Evolutionary conservation across 2,113 vertebrate species (phyloP), one percentile per base, ranked within the genome.

Genomic region (Albula goreensis): DNA sequence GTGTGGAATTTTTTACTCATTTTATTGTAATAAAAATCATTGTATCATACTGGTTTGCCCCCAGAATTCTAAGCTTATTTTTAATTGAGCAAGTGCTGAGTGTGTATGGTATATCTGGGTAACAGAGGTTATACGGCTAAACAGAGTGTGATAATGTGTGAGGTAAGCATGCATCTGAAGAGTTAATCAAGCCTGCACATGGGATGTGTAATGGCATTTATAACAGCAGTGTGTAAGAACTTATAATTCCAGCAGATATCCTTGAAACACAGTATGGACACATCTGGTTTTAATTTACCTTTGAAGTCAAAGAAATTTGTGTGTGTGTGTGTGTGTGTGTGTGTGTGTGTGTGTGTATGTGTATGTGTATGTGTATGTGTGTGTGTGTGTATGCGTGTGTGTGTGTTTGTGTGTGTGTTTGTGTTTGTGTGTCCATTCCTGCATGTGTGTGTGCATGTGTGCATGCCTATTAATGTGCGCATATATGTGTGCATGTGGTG

Each of bases 251-350:
- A 51, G 85, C 85, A 80, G 22, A 85, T 49, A 17, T 81, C 78
- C 78, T 85, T 85, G 85, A 85, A 85, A 80, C 51, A 80, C 78
- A 15, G 85, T 85, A 80, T 85, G 78, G 11, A 5, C 57, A 63
- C 85, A 85, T 85, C 85, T 85, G 85, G 78, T 48, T 66, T 79
- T 63, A 31, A 63, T 85, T 85, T 85, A 80, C 56, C 85, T 80
- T 85, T 80, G 56, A 85, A 85, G 78, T 85, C 10, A 41, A 81
- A 56, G 22, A 66, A 85, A 85, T 85, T 25, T 41, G 53, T 79
- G 52, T 63, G 60, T 12, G 51, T 79, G 31, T 85, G 85, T 85
- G 60, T 66, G 60, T 66, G 60, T 66, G 60, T 66, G 60, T 66
- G 60, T 22, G 17, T 22, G 60, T 19, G 60, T 19, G 60, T 19